Evolutionary conservation across 2,888 invertebrate species (phyloP), one percentile per base, ranked within the genome.

Genomic region (Masnerella sp.): DNA sequence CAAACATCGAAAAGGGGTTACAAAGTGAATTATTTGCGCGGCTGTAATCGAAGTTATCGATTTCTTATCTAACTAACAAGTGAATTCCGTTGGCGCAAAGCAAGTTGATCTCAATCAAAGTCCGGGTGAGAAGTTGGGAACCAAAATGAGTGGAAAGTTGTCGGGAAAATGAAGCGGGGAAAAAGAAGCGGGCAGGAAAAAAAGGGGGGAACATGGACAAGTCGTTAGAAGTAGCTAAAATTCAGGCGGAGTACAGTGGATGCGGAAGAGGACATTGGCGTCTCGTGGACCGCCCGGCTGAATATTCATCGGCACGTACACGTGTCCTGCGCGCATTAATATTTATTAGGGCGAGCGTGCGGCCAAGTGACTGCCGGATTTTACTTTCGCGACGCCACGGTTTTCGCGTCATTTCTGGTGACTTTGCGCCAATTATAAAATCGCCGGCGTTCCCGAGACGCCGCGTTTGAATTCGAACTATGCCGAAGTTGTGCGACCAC

Each of bases 281-380:
- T 77, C 69, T 67, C 74, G 70, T 72, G 58, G 51, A 56, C 49
- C 67, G 71, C 45, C 51, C 25, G 64, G 65, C 56, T 80, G 80
- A 79, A 81, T 81, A 80, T 81, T 82, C 80, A 81, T 81, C 76
- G 78, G 72, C 81, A 79, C 80, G 79, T 74, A 75, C 74, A 64
- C 59, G 58, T 77, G 74, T 76, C 71, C 71, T 71, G 69, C 59
- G 58, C 69, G 56, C 79, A 79, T 81, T 81, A 82, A 82, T 81
- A 81, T 82, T 81, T 80, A 81, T 81, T 77, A 74, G 64, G 61
- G 52, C 72, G 70, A 78, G 77, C 76, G 68, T 64, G 72, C 47
- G 38, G 25, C 75, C 68, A 65, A 73, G 74, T 61, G 69, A 54
- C 74, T 74, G 38, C 12, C 47, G 14, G 59, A 61, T 65, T 74